Evolutionary conservation across 2,797 vertebrate genomes (phyloP).

Genomic region (Erpetoichthys calabaricus): DNA sequence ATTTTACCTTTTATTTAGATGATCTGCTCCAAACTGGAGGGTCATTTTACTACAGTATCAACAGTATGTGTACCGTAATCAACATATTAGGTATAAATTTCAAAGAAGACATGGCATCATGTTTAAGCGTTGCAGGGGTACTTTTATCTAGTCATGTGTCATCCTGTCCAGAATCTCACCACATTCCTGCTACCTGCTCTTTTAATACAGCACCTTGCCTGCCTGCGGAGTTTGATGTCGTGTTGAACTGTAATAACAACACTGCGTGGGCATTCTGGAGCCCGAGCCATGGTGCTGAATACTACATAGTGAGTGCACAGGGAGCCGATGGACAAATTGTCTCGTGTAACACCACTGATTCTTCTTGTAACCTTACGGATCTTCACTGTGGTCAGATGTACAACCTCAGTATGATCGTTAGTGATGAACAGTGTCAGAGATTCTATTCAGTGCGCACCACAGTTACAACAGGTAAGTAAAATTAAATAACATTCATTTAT

Average conservation of each 20-base stretch:
- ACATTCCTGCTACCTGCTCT: neutral
- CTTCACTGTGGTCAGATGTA: slow-evolving; percentile 47
- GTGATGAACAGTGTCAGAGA: slow-evolving; percentile 27
- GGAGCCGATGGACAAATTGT: slow-evolving; percentile 20
- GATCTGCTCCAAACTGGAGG: too few relatives aligned
- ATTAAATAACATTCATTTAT: too few relatives aligned
- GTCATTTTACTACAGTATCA: too few relatives aligned
- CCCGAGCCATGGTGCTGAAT: slow-evolving; percentile 21
- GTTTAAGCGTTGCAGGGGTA: too few relatives aligned
- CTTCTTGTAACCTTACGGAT: slow-evolving; percentile 31
- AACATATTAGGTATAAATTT: too few relatives aligned
- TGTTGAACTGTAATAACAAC: slow-evolving; percentile 29
- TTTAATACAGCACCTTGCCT: slow-evolving; percentile 41
- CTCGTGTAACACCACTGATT: slow-evolving; percentile 24
- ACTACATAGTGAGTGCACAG: slow-evolving; percentile 31
- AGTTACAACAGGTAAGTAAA: slow-evolving; percentile 45
- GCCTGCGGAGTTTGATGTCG: slow-evolving; percentile 15
- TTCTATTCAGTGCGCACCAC: slow-evolving; percentile 16
- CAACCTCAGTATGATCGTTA: slow-evolving; percentile 29
- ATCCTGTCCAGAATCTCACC: neutral
- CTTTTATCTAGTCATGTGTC: too few relatives aligned
- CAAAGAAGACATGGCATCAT: too few relatives aligned
- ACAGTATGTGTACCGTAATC: too few relatives aligned
- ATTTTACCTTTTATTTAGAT: too few relatives aligned
- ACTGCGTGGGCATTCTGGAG: slow-evolving; percentile 36